These are phyloP conservation scores for Ornithoptera alexandrae DNA, from an alignment of 2,888 invertebrate genomes.

Conservation along the genomic window DNA sequence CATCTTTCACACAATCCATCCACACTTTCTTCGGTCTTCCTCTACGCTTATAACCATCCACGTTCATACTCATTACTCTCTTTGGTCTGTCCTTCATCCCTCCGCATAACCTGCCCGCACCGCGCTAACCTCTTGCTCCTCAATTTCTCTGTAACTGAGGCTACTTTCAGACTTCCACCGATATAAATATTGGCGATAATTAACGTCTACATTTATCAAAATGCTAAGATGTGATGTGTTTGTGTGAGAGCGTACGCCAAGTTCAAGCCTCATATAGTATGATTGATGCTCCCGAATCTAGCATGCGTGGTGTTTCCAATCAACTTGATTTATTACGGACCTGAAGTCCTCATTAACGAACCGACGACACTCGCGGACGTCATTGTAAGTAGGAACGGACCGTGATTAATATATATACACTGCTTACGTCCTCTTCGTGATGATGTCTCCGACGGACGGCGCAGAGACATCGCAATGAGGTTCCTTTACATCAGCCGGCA, in stretches of 20 bases:
- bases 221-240: neutral
- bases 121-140: too few species aligned
- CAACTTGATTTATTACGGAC: slow-evolving; percentile 26
- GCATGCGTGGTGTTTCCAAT: slow-evolving; percentile 22
- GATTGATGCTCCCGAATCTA: slow-evolving; percentile 25
- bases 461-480: neutral
- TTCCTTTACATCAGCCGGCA: neutral
- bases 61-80: too few species aligned
- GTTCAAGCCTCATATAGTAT: slow-evolving; percentile 4
- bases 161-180: too few species aligned
- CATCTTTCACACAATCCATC: too few species aligned
- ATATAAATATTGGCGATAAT: neutral
- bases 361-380: slow-evolving; percentile 34
- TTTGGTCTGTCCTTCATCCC: too few species aligned
- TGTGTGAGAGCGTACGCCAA: neutral
- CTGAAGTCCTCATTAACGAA: slow-evolving; percentile 32
- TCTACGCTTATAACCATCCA: too few species aligned
- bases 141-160: too few species aligned
- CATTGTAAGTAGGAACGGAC: slow-evolving; percentile 37
- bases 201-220: neutral
- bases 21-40: too few species aligned
- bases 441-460: too few species aligned
- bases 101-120: too few species aligned
- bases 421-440: slow-evolving; percentile 47
- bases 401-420: slow-evolving; percentile 58